Conservation (phyloP, 2,888 invertebrate species). For the Minunthozetes semirufus region DNA sequence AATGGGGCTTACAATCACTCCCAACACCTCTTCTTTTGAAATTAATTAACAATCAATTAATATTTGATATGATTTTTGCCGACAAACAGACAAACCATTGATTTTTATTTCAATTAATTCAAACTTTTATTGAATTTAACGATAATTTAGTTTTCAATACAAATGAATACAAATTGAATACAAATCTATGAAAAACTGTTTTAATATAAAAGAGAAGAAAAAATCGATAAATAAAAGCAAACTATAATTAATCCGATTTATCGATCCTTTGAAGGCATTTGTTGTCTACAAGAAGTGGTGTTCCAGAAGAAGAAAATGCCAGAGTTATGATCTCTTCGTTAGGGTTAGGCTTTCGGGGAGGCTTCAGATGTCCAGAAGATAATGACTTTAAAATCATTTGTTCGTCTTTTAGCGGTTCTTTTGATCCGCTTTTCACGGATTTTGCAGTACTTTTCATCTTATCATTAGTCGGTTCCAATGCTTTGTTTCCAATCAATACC, state of each 20-base stretch:
- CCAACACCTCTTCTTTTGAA: not conserved
- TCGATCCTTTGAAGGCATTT: not conserved
- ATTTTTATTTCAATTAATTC: too few species aligned
- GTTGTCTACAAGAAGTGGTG: not conserved
- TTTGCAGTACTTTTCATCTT: too few species aligned
- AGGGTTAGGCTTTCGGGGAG: not conserved
- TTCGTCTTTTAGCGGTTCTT: too few species aligned
- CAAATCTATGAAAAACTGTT: too few species aligned
- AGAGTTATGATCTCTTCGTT: conserved; percentile 3
- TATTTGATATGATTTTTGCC: not conserved
- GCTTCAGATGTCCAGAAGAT: not conserved
- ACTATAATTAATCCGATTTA: not conserved
- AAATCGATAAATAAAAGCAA: too few species aligned
- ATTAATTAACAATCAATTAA: not conserved
- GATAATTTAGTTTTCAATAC: too few species aligned
- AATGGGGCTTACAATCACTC: conserved; percentile 21
- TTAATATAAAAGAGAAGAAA: too few species aligned
- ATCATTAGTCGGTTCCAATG: too few species aligned
- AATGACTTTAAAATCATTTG: not conserved
- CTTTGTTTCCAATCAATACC: not conserved
- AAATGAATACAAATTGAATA: too few species aligned
- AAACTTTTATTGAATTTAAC: too few species aligned
- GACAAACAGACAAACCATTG: too few species aligned
- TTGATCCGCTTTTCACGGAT: too few species aligned
- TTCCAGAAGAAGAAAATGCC: not conserved